These are phyloP conservation scores for Chymomyza amoena DNA, from an alignment of 2,888 invertebrate species.

Conservation along the genomic window DNA sequence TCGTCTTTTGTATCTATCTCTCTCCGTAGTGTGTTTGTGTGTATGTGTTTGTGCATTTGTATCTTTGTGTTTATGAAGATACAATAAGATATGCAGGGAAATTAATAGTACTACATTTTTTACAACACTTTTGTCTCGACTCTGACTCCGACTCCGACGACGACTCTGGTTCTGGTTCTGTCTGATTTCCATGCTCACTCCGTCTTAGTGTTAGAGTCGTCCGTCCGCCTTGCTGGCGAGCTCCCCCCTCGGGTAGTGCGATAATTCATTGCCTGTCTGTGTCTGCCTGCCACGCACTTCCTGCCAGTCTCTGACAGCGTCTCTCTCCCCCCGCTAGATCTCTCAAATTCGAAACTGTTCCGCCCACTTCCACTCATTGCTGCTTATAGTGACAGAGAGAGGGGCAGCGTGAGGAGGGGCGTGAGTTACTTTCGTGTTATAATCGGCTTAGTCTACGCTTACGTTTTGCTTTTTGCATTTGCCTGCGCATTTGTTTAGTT, in stretches of 20 bases:
- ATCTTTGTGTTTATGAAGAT: conserved; percentile 58
- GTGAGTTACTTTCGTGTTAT: conserved; percentile 63
- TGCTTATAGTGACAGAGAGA: too few relatives aligned
- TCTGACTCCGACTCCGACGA: neutral
- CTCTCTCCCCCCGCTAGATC: neutral
- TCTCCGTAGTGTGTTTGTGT: conserved; percentile 2
- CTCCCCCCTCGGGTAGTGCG: conserved; percentile 34
- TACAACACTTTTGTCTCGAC: conserved; percentile 70
- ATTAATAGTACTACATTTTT: conserved; percentile 72
- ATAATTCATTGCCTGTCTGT: conserved; percentile 31
- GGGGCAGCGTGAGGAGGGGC: neutral
- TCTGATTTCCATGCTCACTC: neutral
- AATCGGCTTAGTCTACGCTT: conserved; percentile 71
- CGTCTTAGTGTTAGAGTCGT: conserved; percentile 8
- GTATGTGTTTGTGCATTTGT: conserved; percentile 32
- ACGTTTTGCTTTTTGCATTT: conserved; percentile 64
- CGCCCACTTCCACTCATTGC: neutral
- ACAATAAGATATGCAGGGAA: conserved; percentile 71
- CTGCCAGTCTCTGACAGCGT: conserved; percentile 43
- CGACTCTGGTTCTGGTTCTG: neutral
- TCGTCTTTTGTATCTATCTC: conserved; percentile 15
- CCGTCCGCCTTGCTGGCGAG: conserved; percentile 36
- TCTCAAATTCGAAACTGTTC: neutral
- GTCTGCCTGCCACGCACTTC: conserved; percentile 63
- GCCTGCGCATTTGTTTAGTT: conserved; percentile 59